Evolutionary conservation across 1,140 invertebrate genomes (phyloP).

Genomic region (Rhizoglyphus robini): DNA sequence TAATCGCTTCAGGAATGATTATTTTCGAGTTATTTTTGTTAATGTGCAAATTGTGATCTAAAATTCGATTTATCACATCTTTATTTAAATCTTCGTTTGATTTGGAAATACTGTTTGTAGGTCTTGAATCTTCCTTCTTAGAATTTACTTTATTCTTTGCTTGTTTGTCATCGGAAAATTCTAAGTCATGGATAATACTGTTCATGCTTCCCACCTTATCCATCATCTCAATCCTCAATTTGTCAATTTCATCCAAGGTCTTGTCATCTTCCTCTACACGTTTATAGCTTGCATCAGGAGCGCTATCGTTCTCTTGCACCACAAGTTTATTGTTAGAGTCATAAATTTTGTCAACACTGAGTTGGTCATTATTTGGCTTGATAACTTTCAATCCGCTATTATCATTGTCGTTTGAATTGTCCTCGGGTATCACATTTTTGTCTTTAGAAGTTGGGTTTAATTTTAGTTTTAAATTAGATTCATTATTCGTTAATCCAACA

Average conservation of each 20-base stretch:
- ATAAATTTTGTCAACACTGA: slow-evolving; percentile 10
- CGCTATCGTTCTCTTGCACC: slow-evolving; percentile 5
- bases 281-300: slow-evolving; percentile 19
- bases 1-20: not conserved
- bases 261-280: slow-evolving; percentile 16
- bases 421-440: not conserved
- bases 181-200: slow-evolving; percentile 18
- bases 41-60: slow-evolving; percentile 15
- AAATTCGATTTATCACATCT: slow-evolving; percentile 15
- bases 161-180: slow-evolving; percentile 10
- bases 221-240: slow-evolving; percentile 16
- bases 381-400: not conserved
- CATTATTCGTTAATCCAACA: not conserved
- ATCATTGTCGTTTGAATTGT: not conserved
- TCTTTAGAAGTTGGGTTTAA: too few species aligned
- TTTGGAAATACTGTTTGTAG: not conserved
- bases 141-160: not conserved
- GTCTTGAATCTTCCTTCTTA: not conserved
- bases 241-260: slow-evolving; percentile 15
- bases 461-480: not conserved
- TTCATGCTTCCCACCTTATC: not conserved
- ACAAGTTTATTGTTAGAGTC: slow-evolving; percentile 18
- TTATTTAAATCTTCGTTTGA: slow-evolving; percentile 5
- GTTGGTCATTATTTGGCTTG: not conserved
- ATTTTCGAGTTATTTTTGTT: not conserved